Conservation (phyloP, 2,888 invertebrate species). For the Hirtodrosophila cameraria region DNA sequence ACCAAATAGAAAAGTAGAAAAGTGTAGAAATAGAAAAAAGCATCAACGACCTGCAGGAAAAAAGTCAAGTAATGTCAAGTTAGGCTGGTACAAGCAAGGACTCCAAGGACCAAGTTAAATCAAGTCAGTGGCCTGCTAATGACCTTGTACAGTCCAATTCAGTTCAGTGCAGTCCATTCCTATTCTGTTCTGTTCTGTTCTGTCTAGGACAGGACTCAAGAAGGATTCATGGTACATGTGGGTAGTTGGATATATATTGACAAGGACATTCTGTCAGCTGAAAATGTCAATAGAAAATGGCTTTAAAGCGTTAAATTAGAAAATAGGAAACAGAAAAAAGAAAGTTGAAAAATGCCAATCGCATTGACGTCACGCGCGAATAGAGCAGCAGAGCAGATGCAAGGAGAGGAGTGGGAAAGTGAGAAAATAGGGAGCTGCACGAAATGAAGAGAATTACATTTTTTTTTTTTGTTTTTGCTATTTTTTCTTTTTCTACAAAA, state of each 20-base stretch:
- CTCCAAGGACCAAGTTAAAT: constrained; percentile 35
- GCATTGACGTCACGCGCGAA: constrained; percentile 60
- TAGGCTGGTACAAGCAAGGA: no score
- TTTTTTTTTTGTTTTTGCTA: no score
- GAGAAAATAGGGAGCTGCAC: background rate
- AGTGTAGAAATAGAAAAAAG: no score
- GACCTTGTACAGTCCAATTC: constrained; percentile 21
- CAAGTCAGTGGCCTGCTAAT: constrained; percentile 55
- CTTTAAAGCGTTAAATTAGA: constrained; percentile 32
- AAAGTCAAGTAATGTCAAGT: constrained; percentile 11
- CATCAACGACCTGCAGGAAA: constrained; percentile 40
- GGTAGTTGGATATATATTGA: no score
- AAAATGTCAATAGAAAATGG: constrained; percentile 12
- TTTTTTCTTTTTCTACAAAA: no score
- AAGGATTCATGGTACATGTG: background rate
- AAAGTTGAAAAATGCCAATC: constrained; percentile 51
- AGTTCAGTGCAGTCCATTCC: no score
- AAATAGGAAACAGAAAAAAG: constrained; percentile 11
- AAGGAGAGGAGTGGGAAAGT: background rate
- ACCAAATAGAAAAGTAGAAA: no score
- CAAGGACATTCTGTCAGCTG: constrained; percentile 1
- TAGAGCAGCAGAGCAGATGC: background rate
- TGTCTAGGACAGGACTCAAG: background rate
- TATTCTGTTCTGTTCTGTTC: background rate
- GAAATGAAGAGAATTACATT: no score